Evolutionary conservation across 2,113 vertebrate species (phyloP), one percentile per base, ranked within the genome.

Genomic region (Cavia porcellus): DNA sequence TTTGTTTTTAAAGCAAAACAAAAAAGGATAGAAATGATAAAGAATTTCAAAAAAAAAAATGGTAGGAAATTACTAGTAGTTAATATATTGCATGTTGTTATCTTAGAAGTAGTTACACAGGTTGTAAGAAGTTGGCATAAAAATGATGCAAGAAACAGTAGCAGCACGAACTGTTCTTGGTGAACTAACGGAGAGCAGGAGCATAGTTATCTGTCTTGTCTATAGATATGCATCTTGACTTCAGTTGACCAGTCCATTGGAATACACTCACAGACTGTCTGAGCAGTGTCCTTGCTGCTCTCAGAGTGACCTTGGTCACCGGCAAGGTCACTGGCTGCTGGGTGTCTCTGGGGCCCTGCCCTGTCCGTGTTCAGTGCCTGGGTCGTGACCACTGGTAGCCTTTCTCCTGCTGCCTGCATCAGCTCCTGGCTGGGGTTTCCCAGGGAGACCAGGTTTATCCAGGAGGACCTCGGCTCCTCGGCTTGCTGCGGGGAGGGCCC

Each of bases 271-370:
- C 42, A 14, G 8, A 11, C 9, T 42, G 9, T 47, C n/a, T n/a
- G 45, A n/a, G 35, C 82, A 17, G 5, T 12, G 22, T 38, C 22
- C 52, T 17, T 24, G 5, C 13, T 5, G 17, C 32, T 57, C 17
- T 62, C 52, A 3, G 0, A 7, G 2, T 17, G 5, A 6, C 57
- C 35, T 24, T 75, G 7, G 5, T 11, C 19, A 0, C 1, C 2
- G 1, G 0, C 1, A 35, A 47, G 35, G 3, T 38, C 0, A 0
- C 80, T 0, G 84, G 52, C 28, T 0, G 42, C n/a, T 7, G 2
- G 42, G 59, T 83, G 1, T 10, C 30, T 42, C 42, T 17, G 50
- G 50, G 1, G 50, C 12, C 61, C 90, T 57, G 1, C 55, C 30
- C 28, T 20, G 0, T 64, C 12, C 1, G 0, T 11, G 55, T 14